These are phyloP conservation scores for Halocynthia aurantium DNA, from an alignment of 23 tunicate genomes.

Conservation along the genomic window DNA sequence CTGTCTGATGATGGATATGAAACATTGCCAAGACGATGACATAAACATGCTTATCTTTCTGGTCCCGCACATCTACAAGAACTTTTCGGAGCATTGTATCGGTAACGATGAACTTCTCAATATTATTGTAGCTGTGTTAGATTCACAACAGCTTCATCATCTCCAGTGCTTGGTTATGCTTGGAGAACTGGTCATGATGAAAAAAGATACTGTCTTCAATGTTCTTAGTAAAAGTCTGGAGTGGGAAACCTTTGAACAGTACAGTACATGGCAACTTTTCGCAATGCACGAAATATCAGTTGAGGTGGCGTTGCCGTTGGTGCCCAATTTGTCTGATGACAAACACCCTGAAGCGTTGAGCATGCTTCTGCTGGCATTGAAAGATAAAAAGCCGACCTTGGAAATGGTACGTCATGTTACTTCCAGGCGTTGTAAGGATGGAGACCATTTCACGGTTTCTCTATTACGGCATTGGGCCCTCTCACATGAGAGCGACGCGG, in stretches of 20 bases:
- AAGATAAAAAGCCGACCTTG: conserved; percentile 57
- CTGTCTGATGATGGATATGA: conserved; percentile 93
- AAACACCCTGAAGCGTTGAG: conserved; percentile 80
- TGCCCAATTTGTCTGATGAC: conserved; percentile 45
- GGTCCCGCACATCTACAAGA: conserved; percentile 69
- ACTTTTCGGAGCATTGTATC: conserved; percentile 81
- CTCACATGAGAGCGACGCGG: conserved; percentile 42
- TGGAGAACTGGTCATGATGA: conserved; percentile 79
- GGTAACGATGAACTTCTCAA: conserved; percentile 81
- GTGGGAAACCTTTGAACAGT: conserved; percentile 94
- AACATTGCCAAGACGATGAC: conserved; percentile 88
- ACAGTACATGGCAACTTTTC: conserved; percentile 81
- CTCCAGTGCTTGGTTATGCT: conserved; percentile 75
- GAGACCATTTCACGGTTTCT: conserved; percentile 76
- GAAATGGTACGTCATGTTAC: conserved; percentile 80
- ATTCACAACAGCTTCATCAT: conserved; percentile 71
- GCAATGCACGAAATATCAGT: conserved; percentile 62
- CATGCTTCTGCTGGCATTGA: conserved; percentile 51
- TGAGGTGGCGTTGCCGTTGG: conserved; percentile 66
- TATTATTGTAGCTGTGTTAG: conserved; percentile 69
- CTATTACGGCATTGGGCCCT: conserved; percentile 89
- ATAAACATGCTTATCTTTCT: conserved; percentile 60
- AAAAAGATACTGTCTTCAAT: conserved; percentile 47
- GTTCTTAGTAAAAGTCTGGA: conserved; percentile 78
- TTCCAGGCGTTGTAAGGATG: conserved; percentile 63